Percentiles rank a stretch among this genome's conserved stretches.
phyloP scores from a whole-genome alignment of 2,113 vertebrate genomes.

The Dipodomys ordii region DNA sequence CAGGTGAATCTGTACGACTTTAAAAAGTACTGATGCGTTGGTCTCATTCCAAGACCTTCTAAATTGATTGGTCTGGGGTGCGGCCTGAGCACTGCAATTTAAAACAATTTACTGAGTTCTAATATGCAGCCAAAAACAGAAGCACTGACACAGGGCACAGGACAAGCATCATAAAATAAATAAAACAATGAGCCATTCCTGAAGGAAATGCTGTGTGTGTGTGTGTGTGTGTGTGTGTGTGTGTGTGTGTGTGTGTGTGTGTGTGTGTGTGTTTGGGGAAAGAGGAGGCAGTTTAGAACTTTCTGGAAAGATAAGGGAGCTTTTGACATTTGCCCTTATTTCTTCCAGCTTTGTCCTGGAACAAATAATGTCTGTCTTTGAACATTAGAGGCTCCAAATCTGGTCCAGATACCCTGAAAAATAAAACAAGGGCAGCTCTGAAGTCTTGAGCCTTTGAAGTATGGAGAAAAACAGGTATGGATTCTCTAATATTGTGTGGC shows the following conservation, averaged over 20 bases:
- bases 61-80: background rate
- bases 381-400: background rate
- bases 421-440: background rate
- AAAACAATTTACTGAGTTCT: background rate
- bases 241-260: background rate
- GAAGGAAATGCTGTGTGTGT: background rate
- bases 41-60: background rate
- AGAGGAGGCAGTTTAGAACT: background rate
- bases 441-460: background rate
- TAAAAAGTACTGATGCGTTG: background rate
- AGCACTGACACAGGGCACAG: background rate
- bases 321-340: background rate
- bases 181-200: background rate
- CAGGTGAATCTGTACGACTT: background rate
- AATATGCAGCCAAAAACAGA: background rate
- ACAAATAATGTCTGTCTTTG: background rate
- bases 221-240: background rate
- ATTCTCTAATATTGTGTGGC: background rate
- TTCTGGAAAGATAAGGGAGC: background rate
- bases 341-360: background rate
- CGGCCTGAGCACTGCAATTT: background rate
- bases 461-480: background rate
- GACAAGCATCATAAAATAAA: background rate
- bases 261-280: background rate
- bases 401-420: conserved; percentile 3